These are phyloP conservation scores for Pseudococcus jackbeardsleyi DNA, from an alignment of 2,888 invertebrate genomes.

Conservation along the genomic window DNA sequence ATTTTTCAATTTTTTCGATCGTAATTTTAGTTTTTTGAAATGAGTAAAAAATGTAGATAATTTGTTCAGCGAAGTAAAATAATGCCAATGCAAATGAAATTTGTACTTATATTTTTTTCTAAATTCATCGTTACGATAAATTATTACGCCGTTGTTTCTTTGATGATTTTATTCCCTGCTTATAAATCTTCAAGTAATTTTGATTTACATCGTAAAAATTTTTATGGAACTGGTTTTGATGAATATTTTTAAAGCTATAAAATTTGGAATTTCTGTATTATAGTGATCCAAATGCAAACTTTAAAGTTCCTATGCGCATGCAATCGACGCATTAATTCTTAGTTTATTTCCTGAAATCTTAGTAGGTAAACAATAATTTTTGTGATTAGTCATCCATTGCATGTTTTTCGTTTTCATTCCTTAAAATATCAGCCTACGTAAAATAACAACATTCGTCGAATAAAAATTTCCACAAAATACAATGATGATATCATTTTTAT, in stretches of 20 bases:
- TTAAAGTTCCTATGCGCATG: background rate
- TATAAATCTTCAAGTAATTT: background rate
- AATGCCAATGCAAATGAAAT: no score
- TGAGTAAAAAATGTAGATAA: no score
- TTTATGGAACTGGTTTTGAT: background rate
- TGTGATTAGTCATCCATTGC: slow-evolving; percentile 40
- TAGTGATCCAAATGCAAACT: background rate
- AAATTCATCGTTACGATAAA: no score
- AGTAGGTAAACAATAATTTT: background rate
- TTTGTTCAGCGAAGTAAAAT: no score
- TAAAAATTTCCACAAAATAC: background rate
- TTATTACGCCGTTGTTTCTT: background rate
- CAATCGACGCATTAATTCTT: background rate
- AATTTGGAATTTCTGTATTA: background rate
- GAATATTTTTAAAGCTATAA: background rate
- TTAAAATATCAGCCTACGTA: background rate
- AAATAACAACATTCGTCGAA: background rate
- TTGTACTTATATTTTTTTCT: no score
- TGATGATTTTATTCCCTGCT: background rate
- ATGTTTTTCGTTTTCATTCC: background rate
- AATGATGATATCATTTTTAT: background rate
- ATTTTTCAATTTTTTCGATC: background rate
- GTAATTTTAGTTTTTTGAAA: slow-evolving; percentile 27
- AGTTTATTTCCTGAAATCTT: background rate
- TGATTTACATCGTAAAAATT: background rate